Evolutionary conservation across 2,888 invertebrate species (phyloP), one percentile per base, ranked within the genome.

Genomic region (Scaeva pyrastri): DNA sequence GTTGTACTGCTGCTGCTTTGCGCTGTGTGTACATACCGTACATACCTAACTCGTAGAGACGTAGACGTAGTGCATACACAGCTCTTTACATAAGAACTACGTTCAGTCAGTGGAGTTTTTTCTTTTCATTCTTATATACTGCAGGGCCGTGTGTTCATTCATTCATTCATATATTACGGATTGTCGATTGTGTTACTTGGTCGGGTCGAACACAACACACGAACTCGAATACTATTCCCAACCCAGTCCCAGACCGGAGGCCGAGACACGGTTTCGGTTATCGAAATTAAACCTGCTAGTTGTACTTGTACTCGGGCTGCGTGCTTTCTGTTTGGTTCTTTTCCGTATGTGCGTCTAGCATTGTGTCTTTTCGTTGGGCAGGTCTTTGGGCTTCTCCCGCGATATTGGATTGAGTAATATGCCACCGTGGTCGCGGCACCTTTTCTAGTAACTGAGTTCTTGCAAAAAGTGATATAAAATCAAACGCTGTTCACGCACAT

Each of bases 11-110:
- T 58, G 56, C 36, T 56, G 39, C 41, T 36, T 14, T 60, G 41
- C 60, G 14, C 60, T 60, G 56, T 60, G 60, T 60, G 60, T 60
- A 60, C 12, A 60, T 70, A 74, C 26, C 36, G 60, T 60, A 60
- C 12, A 60, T 70, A 74, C 26, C 36, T 56, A 70, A 21, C 55
- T 68, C 60, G 56, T 52, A 43, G 56, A 56, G 31, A 26, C 60
- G 56, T 52, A 43, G 56, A 56, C 56, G 55, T 55, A 48, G 70
- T 84, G 74, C 74, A 84, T 55, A 79, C 74, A 79, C 70, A 26
- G 55, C 78, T 84, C 79, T 84, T 84, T 84, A 84, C 66, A 84
- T 80, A 80, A 84, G 84, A 84, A 76, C 73, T 81, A 81, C 85
- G 80, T 68, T 85, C 11, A 31, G 31, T 31, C 31, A 41, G 74